Conservation (phyloP, 2,888 invertebrate genomes). For the Diarsia dahlii region DNA sequence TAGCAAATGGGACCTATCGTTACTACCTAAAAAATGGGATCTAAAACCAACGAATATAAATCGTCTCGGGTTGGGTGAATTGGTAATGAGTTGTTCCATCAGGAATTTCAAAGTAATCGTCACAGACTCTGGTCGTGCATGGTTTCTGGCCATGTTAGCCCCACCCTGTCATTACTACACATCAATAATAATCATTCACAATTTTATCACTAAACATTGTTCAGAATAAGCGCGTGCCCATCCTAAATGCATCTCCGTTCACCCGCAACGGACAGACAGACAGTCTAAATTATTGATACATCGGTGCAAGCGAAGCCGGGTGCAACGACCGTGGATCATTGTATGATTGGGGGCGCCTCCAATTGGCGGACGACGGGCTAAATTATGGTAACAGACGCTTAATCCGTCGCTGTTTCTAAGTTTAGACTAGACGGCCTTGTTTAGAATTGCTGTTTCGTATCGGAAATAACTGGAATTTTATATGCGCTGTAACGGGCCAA, state of each 20-base stretch:
- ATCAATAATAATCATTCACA: neutral
- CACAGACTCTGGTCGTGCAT: too few relatives aligned
- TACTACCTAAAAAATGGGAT: too few relatives aligned
- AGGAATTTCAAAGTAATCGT: too few relatives aligned
- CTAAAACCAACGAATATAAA: too few relatives aligned
- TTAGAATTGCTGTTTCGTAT: neutral
- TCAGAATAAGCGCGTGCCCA: slow-evolving; percentile 42
- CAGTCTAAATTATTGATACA: slow-evolving; percentile 57
- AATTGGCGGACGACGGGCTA: slow-evolving; percentile 58
- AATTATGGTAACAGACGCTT: slow-evolving; percentile 25
- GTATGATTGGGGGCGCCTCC: slow-evolving; percentile 70
- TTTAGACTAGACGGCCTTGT: slow-evolving; percentile 27
- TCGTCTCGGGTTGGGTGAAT: too few relatives aligned
- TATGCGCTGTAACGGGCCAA: neutral
- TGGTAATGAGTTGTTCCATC: too few relatives aligned
- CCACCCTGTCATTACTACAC: neutral
- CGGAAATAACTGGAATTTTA: neutral
- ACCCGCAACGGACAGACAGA: slow-evolving; percentile 73
- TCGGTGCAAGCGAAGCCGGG: slow-evolving; percentile 52
- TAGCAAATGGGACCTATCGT: too few relatives aligned
- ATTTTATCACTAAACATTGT: slow-evolving; percentile 4
- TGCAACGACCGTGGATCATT: slow-evolving; percentile 74
- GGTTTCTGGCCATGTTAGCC: too few relatives aligned
- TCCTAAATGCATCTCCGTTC: slow-evolving; percentile 74
- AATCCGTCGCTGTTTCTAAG: slow-evolving; percentile 30